Evolutionary conservation across 1,140 invertebrate genomes (phyloP), one percentile per base, ranked within the genome.

Genomic region (Drosophila ficusphila): DNA sequence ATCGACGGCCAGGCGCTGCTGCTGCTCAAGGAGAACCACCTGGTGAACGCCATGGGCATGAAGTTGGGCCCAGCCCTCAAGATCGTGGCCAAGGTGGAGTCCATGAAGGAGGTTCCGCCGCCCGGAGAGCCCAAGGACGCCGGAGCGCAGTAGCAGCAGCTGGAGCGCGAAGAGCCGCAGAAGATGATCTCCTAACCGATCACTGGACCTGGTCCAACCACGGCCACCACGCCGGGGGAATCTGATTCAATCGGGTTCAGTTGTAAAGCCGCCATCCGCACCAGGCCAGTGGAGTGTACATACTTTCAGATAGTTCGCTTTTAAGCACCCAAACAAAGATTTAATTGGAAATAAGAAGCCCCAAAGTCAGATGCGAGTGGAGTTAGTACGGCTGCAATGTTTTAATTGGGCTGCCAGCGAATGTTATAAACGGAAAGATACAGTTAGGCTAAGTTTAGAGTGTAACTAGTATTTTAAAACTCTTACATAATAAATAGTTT

Each of bases 1-100:
- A 98, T 99, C 72, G 98, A 99, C 90, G 98, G 98, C 0, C 97
- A 98, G 90, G 97, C 98, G 4, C 91, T 99, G 18, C 94, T 99
- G 93, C 92, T 99, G 38, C 94, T 99, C 18, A 97, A 98, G 90
- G 97, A 97, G 64, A 97, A 98, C 86, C 97, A 99, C 92, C 92
- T 99, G 8, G 98, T 99, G 93, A 96, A 96, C 29, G 96, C 97
- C 3, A 98, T 99, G 95, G 96, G 95, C 33, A 98, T 99, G 94
- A 98, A 98, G 88, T 93, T 99, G 0, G 98, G 98, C 1, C 98
- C 98, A 0, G 98, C 98, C 0, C 92, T 99, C 11, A 99, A 99
- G 92, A 98, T 99, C 36, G 97, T 97, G 72, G 96, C 97, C 14
- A 91, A 91, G 42, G 85, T 91, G 14, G 90, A 91, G 47, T 90